Evolutionary conservation across 2,888 invertebrate species (phyloP).

Genomic region (Polia nebulosa): DNA sequence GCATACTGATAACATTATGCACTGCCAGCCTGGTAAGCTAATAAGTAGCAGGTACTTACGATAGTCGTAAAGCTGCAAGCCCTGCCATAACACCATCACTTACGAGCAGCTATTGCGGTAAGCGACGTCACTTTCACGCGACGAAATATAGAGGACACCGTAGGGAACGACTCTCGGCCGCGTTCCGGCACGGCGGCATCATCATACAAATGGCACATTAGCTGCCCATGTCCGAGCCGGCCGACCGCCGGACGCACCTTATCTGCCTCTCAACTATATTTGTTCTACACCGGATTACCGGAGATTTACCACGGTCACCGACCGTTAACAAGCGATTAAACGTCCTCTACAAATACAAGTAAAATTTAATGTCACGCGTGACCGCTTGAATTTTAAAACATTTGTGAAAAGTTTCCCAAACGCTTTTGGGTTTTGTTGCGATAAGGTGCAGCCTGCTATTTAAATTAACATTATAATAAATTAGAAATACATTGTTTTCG

Average conservation of each 20-base stretch:
- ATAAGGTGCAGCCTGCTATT: constrained; percentile 65
- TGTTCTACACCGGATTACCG: constrained; percentile 88
- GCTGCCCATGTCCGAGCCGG: constrained; percentile 75
- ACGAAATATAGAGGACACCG: constrained; percentile 74
- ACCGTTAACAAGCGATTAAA: constrained; percentile 87
- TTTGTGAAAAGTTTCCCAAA: constrained; percentile 65
- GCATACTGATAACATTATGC: background rate
- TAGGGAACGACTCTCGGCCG: constrained; percentile 65
- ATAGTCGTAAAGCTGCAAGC: constrained; percentile 28
- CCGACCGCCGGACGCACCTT: constrained; percentile 85
- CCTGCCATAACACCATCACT: constrained; percentile 47
- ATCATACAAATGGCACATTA: constrained; percentile 91
- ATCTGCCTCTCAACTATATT: constrained; percentile 90
- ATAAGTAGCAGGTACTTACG: constrained; percentile 3
- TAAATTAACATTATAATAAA: constrained; percentile 54
- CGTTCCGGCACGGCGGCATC: constrained; percentile 75
- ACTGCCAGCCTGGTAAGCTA: background rate
- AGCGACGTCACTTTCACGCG: constrained; percentile 69
- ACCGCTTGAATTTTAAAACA: constrained; percentile 78
- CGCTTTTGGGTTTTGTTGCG: constrained; percentile 58
- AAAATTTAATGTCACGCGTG: constrained; percentile 81
- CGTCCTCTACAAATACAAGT: constrained; percentile 88
- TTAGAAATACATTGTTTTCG: constrained; percentile 20
- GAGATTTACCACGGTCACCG: constrained; percentile 89
- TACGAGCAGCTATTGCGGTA: constrained; percentile 42